Evolutionary conservation across 2,113 vertebrate species (phyloP).

Genomic region (Carassius gibelio): DNA sequence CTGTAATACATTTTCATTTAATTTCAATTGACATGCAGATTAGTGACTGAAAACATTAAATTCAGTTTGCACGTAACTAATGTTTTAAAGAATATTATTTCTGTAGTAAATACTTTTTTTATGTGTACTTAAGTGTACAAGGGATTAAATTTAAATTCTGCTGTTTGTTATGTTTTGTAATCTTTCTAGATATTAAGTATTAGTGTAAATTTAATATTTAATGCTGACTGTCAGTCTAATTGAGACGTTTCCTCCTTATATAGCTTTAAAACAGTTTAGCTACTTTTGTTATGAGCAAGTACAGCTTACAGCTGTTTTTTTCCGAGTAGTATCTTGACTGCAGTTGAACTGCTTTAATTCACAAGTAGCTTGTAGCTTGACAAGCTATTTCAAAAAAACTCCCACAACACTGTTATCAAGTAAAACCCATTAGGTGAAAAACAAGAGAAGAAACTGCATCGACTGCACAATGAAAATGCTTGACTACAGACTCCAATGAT

Average conservation of each 20-base stretch:
- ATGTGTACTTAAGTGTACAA: too few relatives aligned
- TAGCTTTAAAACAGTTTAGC: neutral
- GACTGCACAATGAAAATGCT: conserved; percentile 38
- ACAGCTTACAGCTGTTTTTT: neutral
- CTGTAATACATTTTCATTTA: too few relatives aligned
- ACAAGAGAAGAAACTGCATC: conserved; percentile 39
- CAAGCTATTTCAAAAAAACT: conserved; percentile 15
- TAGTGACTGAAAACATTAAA: too few relatives aligned
- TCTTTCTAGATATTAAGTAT: neutral
- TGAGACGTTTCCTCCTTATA: neutral
- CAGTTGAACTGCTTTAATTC: neutral
- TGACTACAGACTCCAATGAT: conserved; percentile 43
- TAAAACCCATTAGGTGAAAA: conserved; percentile 37
- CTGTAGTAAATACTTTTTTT: too few relatives aligned
- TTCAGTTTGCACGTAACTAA: too few relatives aligned
- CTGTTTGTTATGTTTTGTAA: neutral
- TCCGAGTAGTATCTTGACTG: neutral
- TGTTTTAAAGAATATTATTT: too few relatives aligned
- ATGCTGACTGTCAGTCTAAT: neutral
- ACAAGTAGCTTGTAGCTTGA: neutral
- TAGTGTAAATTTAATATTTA: neutral
- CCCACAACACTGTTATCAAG: conserved; percentile 41
- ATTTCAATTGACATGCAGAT: too few relatives aligned
- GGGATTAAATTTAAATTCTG: neutral
- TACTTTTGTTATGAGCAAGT: neutral